Evolutionary conservation across 2,888 invertebrate species (phyloP), one percentile per base, ranked within the genome.

Genomic region (Balanococcus diminutus): DNA sequence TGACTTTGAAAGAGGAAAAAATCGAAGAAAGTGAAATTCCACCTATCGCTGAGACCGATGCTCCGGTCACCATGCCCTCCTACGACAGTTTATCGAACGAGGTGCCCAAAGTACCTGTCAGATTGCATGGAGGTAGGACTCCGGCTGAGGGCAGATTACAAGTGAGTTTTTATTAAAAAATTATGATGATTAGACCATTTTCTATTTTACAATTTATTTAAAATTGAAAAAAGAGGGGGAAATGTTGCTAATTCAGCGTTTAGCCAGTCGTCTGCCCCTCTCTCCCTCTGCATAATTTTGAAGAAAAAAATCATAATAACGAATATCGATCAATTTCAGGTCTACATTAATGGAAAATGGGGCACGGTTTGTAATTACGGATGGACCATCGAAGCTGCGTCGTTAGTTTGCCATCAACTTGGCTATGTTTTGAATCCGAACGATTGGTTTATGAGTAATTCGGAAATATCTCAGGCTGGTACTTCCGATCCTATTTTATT

Each of bases 281-380:
- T n/a, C n/a, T n/a, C n/a, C n/a, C n/a, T n/a, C n/a, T n/a, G 32
- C 25, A 16, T 8, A 22, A 31, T 32, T 5, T 61, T 19, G 19
- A 36, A 28, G 9, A 25, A 75, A 5, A n/a, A 39, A 14, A 31
- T 39, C 6, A 19, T 36, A 36, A 79, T 19, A 16, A 25, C 42
- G 0, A n/a, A 51, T 75, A 14, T 79, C 79, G 32, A 16, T 46
- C 19, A 2, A 14, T 61, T 91, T 25, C 91, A 94, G 91, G 93
- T 98, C 0, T 93, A 94, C 88, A 91, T 98, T 9, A 93, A 95
- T 87, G 95, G 94, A 0, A 93, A 94, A 89, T 99, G 99, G 99
- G 99, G 99, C 46, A 98, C 98, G 0, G 96, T 99, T 0, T 99
- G 99, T 89, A 96, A 96, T 90, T 96, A 99, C 89, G 96, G 95